These are phyloP conservation scores for Gadus macrocephalus DNA, from an alignment of 2,113 vertebrate species.

Conservation along the genomic window DNA sequence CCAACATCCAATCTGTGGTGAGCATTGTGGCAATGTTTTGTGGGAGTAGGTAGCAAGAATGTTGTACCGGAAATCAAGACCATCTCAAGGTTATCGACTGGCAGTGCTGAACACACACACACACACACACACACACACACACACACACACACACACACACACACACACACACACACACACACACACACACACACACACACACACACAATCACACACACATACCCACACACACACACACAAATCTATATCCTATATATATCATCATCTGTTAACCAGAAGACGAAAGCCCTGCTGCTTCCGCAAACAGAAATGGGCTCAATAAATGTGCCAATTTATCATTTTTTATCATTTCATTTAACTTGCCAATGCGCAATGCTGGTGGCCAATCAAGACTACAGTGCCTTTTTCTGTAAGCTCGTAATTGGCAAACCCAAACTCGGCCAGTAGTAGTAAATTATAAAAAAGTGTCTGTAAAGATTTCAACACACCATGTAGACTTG, in stretches of 20 bases:
- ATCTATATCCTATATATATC: background rate
- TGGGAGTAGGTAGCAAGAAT: slow-evolving; percentile 49
- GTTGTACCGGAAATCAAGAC: slow-evolving; percentile 49
- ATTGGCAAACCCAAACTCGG: too few relatives aligned
- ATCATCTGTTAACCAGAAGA: slow-evolving; percentile 29
- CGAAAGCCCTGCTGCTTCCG: slow-evolving; percentile 30
- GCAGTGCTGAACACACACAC: slow-evolving; percentile 24
- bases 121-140: slow-evolving; percentile 8
- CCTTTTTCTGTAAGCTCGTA: background rate
- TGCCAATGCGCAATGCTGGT: slow-evolving; percentile 23
- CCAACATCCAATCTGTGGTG: slow-evolving; percentile 26
- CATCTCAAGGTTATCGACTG: slow-evolving; percentile 30
- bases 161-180: background rate
- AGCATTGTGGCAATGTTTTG: slow-evolving; percentile 57
- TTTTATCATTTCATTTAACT: slow-evolving; percentile 41
- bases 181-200: background rate
- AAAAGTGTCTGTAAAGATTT: too few relatives aligned
- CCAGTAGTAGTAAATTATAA: too few relatives aligned
- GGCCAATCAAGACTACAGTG: too few relatives aligned
- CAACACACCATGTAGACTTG: too few relatives aligned
- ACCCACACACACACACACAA: slow-evolving; percentile 3
- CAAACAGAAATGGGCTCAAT: slow-evolving; percentile 37
- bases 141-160: background rate
- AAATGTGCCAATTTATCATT: slow-evolving; percentile 56
- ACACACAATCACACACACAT: background rate